phyloP scores from a whole-genome alignment of 2,113 vertebrate species.

The Australoheros scitulus region DNA sequence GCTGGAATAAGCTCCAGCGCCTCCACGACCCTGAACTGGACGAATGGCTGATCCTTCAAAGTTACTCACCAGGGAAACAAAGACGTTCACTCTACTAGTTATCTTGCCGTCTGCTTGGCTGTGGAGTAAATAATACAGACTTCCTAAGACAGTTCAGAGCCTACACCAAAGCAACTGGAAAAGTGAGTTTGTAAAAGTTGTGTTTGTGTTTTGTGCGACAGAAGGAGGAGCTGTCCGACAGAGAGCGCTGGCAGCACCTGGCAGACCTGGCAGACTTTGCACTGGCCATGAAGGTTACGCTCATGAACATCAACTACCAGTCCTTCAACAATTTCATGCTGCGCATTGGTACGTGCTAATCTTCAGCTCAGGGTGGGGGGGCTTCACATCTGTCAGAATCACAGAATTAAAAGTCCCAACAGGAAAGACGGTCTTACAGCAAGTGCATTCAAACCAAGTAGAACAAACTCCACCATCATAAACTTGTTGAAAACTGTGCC shows the following conservation, averaged over 20 bases:
- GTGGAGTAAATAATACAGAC: neutral
- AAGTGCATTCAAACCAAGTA: too few relatives aligned
- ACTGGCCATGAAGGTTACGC: conserved; percentile 94
- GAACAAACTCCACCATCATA: too few relatives aligned
- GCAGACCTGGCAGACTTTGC: conserved; percentile 96
- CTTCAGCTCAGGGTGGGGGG: too few relatives aligned
- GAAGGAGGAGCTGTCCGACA: conserved; percentile 87
- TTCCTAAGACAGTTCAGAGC: neutral
- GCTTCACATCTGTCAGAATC: neutral
- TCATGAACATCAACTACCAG: conserved; percentile 98
- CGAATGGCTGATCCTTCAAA: too few relatives aligned
- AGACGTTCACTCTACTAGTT: too few relatives aligned
- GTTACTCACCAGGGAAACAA: neutral
- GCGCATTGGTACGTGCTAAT: conserved; percentile 85
- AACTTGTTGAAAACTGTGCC: too few relatives aligned
- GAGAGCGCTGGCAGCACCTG: conserved; percentile 95
- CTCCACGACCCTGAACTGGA: too few relatives aligned
- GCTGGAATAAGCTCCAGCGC: too few relatives aligned
- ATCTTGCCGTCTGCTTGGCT: neutral
- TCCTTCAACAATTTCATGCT: conserved; percentile 99
- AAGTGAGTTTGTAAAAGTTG: neutral
- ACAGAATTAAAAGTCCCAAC: neutral
- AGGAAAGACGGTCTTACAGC: neutral
- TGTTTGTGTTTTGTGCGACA: conserved; percentile 26
- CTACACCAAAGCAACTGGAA: too few relatives aligned